These are phyloP conservation scores for Poeciliopsis retropinna DNA, from an alignment of 2,113 vertebrate species.

Conservation along the genomic window DNA sequence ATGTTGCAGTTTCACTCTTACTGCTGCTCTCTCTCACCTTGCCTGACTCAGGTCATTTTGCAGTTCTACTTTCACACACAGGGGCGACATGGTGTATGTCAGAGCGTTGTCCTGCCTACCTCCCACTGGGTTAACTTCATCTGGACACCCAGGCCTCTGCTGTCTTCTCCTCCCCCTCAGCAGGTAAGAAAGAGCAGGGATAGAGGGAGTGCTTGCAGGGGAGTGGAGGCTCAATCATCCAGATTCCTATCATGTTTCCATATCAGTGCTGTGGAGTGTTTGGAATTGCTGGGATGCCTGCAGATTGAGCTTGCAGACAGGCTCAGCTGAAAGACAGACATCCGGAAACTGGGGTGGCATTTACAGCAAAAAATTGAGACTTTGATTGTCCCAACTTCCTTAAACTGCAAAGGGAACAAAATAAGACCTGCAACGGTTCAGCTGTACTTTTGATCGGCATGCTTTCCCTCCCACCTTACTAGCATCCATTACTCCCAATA, in stretches of 20 bases:
- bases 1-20: not conserved
- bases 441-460: slow-evolving; percentile 31
- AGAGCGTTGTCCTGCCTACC: slow-evolving; percentile 26
- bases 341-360: not conserved
- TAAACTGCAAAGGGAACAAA: not conserved
- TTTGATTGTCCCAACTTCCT: slow-evolving; percentile 16
- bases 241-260: slow-evolving; percentile 76
- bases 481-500: slow-evolving; percentile 45
- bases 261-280: slow-evolving; percentile 58
- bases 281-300: slow-evolving; percentile 71
- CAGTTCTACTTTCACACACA: slow-evolving; percentile 34
- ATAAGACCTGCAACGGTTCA: not conserved
- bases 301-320: slow-evolving; percentile 34
- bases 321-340: slow-evolving; percentile 33
- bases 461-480: slow-evolving; percentile 57
- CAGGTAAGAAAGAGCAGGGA: slow-evolving; percentile 63
- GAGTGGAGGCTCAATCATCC: slow-evolving; percentile 63
- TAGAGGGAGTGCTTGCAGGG: slow-evolving; percentile 18
- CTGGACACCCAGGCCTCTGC: slow-evolving; percentile 41
- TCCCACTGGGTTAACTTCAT: slow-evolving; percentile 51
- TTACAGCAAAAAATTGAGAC: not conserved
- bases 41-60: slow-evolving; percentile 3
- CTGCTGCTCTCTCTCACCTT: slow-evolving; percentile 1
- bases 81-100: slow-evolving; percentile 36
- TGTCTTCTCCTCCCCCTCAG: slow-evolving; percentile 60